These are phyloP conservation scores for Tupiocoris notatus DNA, from an alignment of 2,888 invertebrate species.

Conservation along the genomic window DNA sequence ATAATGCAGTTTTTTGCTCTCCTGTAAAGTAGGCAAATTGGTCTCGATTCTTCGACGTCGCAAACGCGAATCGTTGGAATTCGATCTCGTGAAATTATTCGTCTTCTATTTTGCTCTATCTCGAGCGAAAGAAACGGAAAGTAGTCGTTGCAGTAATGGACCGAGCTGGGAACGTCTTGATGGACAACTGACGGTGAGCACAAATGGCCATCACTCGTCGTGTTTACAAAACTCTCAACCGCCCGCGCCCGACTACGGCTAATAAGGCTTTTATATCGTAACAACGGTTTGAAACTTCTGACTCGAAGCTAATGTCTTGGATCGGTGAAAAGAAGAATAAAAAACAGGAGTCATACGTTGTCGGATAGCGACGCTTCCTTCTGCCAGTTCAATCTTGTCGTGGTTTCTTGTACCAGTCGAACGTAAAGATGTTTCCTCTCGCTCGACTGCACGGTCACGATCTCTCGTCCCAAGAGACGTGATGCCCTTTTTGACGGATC, in stretches of 20 bases:
- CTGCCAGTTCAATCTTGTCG: background rate
- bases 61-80: too few species aligned
- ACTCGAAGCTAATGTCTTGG: background rate
- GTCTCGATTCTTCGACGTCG: too few species aligned
- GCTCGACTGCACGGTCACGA: slow-evolving; percentile 17
- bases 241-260: background rate
- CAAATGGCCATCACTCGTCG: background rate
- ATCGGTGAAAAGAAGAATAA: background rate
- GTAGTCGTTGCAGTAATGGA: background rate
- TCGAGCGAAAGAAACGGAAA: background rate
- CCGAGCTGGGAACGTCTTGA: background rate
- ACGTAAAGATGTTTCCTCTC: background rate
- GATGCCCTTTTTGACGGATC: slow-evolving; percentile 24
- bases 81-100: too few species aligned
- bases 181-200: background rate
- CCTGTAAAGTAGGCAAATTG: too few species aligned
- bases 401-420: background rate
- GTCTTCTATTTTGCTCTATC: too few species aligned
- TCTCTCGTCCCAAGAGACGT: slow-evolving; percentile 19
- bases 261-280: background rate
- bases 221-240: background rate
- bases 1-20: too few species aligned
- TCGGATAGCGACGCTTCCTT: background rate
- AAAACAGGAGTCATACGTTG: background rate
- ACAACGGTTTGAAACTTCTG: background rate